Evolutionary conservation across 2,888 invertebrate species (phyloP), one percentile per base, ranked within the genome.

Genomic region (Nowickia ferox): DNA sequence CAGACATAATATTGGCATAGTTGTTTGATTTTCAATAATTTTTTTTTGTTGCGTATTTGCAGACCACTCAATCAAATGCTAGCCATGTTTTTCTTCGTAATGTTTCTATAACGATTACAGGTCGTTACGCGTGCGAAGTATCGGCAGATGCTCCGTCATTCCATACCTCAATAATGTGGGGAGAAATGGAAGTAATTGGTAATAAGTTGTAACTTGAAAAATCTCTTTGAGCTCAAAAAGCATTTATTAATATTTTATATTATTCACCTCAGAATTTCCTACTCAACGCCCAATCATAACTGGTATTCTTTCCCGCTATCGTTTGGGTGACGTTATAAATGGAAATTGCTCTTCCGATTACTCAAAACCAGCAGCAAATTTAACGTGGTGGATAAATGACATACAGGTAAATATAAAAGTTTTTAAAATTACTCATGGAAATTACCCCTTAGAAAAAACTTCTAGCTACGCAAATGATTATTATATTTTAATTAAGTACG

Each of bases 351-450:
- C 93, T 17, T 94, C 94, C 30, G 93, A 93, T 87, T 93, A 93
- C 85, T 94, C 94, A 6, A 93, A 93, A 88, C 94, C 94, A 9
- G 94, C 94, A 10, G 94, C 94, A 5, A 94, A 94, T 91, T 91
- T 95, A 82, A 94, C 94, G 59, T 94, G 94, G 94, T 93, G 93
- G 90, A 93, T 94, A 84, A 94, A 94, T 88, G 94, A 93, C 81
- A 90, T 92, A 87, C 92, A 92, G 91, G 92, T 92, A 87, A 88
- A 87, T 51, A 15, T 13, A 2, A 30, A n/a, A n/a, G n/a, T n/a
- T 30, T 30, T 30, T 30, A 6, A 30, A 30, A 30, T 30, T 6
- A 30, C 1, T 30, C 6, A 6, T 30, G 30, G 6, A 30, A 5
- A 6, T 30, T 6, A 6, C 30, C 30, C 30, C 4, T 6, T 30